Percentiles rank a stretch among this genome's conserved stretches.
Conservation (phyloP, 2,888 invertebrate species). For the Eristalis tenax region DNA sequence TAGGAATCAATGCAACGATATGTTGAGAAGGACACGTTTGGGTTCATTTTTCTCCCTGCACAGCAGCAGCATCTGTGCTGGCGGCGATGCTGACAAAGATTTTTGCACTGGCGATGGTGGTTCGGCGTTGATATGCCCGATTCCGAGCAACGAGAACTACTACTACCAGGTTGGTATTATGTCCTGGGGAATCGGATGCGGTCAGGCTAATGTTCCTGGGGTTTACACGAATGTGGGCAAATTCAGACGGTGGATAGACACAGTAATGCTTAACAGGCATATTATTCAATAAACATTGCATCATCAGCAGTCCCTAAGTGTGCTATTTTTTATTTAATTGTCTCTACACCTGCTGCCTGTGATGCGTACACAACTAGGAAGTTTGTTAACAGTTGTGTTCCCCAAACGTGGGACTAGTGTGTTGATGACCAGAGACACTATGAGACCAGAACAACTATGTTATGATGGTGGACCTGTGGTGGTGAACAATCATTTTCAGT, state of each 20-base stretch:
- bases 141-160: conserved; percentile 78
- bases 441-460: too few species aligned
- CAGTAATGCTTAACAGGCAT: conserved; percentile 70
- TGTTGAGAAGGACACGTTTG: background rate
- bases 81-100: conserved; percentile 88
- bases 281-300: background rate
- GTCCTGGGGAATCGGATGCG: conserved; percentile 92
- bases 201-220: conserved; percentile 84
- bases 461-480: too few species aligned
- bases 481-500: too few species aligned
- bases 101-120: conserved; percentile 91
- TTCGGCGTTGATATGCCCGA: conserved; percentile 89
- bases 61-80: conserved; percentile 89
- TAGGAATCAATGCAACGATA: background rate
- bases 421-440: too few species aligned
- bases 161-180: conserved; percentile 85
- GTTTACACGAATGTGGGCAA: conserved; percentile 88
- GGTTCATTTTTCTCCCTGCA: conserved; percentile 81
- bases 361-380: too few species aligned
- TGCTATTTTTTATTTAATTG: background rate
- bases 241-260: conserved; percentile 87
- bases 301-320: too few species aligned
- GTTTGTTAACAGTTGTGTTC: too few species aligned
- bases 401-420: too few species aligned
- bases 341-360: too few species aligned